These are phyloP conservation scores for Harpalus rufipes DNA, from an alignment of 2,888 invertebrate genomes.

Conservation along the genomic window DNA sequence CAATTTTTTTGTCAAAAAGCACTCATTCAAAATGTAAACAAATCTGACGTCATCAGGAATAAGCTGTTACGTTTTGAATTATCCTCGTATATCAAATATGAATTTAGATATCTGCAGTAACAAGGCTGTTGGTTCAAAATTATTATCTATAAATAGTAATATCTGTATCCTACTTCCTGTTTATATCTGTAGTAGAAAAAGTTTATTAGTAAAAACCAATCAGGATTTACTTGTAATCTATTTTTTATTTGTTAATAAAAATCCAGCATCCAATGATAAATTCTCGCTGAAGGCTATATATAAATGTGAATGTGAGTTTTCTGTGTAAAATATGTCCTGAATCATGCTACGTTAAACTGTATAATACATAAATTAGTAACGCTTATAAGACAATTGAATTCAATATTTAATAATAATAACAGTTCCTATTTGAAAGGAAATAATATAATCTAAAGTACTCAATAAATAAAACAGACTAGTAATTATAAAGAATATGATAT, in stretches of 20 bases:
- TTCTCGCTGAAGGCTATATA: conserved; percentile 23
- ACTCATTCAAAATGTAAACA: too few relatives aligned
- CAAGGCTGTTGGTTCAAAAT: background rate
- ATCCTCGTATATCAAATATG: too few relatives aligned
- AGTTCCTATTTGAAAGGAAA: conserved; percentile 42
- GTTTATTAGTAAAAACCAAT: background rate
- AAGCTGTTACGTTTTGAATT: too few relatives aligned
- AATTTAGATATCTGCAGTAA: too few relatives aligned
- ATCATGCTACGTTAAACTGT: conserved; percentile 14
- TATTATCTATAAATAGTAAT: background rate
- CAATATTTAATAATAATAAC: conserved; percentile 46
- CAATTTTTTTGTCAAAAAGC: too few relatives aligned
- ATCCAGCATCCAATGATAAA: conserved; percentile 22
- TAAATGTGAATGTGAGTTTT: conserved; percentile 37
- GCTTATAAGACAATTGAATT: conserved; percentile 44
- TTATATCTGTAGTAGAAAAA: background rate
- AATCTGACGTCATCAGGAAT: too few relatives aligned
- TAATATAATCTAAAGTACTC: conserved; percentile 29
- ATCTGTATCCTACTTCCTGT: background rate
- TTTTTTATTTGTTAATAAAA: conserved; percentile 4
- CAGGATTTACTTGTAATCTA: background rate
- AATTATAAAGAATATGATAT: conserved; percentile 24
- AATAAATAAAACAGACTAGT: conserved; percentile 24
- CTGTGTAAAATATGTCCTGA: conserved; percentile 38
- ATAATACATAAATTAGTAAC: conserved; percentile 49